Percentiles rank a stretch among this genome's conserved stretches.
phyloP scores from a whole-genome alignment of 2,113 vertebrate species.

The Progne subis region DNA sequence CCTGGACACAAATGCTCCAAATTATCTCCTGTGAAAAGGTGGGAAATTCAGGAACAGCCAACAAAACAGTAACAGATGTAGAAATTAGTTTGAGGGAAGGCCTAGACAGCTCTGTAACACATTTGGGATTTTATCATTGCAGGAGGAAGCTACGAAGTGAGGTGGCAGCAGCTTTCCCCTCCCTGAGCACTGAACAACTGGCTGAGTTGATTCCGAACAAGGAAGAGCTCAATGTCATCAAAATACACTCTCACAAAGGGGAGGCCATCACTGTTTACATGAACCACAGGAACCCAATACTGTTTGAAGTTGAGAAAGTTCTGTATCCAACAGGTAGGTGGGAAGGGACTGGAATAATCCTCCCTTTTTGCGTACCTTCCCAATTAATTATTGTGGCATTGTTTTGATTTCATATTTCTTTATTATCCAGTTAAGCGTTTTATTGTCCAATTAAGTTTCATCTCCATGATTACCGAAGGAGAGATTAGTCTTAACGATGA shows the following conservation, averaged over 20 bases:
- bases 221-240: conserved; percentile 89
- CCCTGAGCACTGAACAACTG: conserved; percentile 79
- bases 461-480: not conserved
- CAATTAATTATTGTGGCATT: not conserved
- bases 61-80: not conserved
- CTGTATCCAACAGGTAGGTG: conserved; percentile 90
- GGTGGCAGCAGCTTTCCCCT: conserved; percentile 80
- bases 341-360: not conserved
- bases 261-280: conserved; percentile 85
- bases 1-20: fast-evolving
- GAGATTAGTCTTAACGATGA: not conserved
- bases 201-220: conserved; percentile 88
- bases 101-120: not conserved
- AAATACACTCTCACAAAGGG: conserved; percentile 88
- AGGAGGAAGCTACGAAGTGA: conserved; percentile 89
- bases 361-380: not conserved
- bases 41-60: not conserved
- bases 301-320: conserved; percentile 89
- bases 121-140: not conserved
- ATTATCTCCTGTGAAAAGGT: not conserved
- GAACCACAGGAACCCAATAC: conserved; percentile 85
- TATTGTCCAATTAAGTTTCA: not conserved
- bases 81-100: not conserved
- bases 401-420: not conserved
- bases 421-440: not conserved